These are phyloP conservation scores for Coluber constrictor DNA, from an alignment of 2,797 vertebrate genomes.

Conservation along the genomic window DNA sequence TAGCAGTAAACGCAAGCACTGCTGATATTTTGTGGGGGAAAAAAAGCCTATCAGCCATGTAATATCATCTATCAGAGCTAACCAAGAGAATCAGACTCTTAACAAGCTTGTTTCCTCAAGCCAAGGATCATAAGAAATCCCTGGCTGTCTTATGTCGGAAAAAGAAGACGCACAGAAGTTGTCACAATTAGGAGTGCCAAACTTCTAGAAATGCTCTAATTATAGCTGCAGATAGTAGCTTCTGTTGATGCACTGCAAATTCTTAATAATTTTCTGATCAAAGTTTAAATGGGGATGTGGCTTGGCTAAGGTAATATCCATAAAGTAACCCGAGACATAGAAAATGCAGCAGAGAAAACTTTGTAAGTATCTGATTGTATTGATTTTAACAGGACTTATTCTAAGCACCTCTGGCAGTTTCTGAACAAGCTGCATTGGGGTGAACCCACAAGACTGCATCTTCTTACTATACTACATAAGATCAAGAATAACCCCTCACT, in stretches of 20 bases:
- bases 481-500: neutral
- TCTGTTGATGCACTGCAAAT: neutral
- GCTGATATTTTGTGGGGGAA: neutral
- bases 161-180: neutral
- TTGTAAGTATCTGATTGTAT: neutral
- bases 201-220: neutral
- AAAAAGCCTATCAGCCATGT: neutral
- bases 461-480: neutral
- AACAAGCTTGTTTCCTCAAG: neutral
- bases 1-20: conserved; percentile 5
- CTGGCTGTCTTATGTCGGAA: neutral
- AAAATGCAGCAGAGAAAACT: neutral
- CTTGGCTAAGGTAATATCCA: neutral
- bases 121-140: neutral
- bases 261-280: neutral
- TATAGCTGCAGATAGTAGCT: neutral
- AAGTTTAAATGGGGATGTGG: neutral
- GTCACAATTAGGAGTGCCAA: neutral
- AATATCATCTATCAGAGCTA: conserved; percentile 20
- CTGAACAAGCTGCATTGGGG: neutral
- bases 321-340: neutral
- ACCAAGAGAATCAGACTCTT: neutral
- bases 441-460: neutral
- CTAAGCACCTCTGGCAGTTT: neutral
- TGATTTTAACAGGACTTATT: neutral